Base-by-base conservation (phyloP, 2,888 invertebrate genomes). In the Lasioglossum leucozonium region DNA sequence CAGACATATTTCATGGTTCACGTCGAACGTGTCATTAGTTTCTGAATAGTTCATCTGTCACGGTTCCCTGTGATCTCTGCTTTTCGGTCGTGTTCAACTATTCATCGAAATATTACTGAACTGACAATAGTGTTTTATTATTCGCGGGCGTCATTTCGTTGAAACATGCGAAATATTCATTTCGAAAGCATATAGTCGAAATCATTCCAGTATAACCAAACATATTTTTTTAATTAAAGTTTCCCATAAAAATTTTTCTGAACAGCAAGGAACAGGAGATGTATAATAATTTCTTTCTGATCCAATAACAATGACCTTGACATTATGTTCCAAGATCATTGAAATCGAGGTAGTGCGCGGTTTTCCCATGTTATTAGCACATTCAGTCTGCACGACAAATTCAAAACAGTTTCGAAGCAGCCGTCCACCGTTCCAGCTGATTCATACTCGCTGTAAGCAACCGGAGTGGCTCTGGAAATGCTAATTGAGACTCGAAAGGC, bases 401-500 rank as follows among this genome's bases (percentile, higher is more conserved):
- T 37, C 67, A 67, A 34, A 67, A 22, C 4, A n/a, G 34, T 37
- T 37, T 22, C 22, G 10, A 40, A 40, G 67, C 40, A 40, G 22
- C n/a, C 67, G 34, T 16, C 18, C 34, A 5, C n/a, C 40, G 67
- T 40, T n/a, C n/a, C 37, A 40, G 22, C 51, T 4, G 30, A 51
- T 75, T 30, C 75, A 10, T 22, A 72, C 30, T 62, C 18, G n/a
- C 10, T 30, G 34, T 18, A 34, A 67, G 75, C 62, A 75, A 13
- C 44, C 44, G 44, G 44, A 62, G 6, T 30, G 22, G n/a, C 37
- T 5, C 34, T n/a, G 44, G 51, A 51, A 18, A 34, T 44, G 72
- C 34, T 55, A 72, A 72, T 79, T 55, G 72, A 62, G 42, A 26
- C 72, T 40, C 34, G n/a, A 72, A 65, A 79, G 72, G 62, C 78